Evolutionary conservation across 2,888 invertebrate genomes (phyloP), one percentile per base, ranked within the genome.

Genomic region (Nyleta sp.): DNA sequence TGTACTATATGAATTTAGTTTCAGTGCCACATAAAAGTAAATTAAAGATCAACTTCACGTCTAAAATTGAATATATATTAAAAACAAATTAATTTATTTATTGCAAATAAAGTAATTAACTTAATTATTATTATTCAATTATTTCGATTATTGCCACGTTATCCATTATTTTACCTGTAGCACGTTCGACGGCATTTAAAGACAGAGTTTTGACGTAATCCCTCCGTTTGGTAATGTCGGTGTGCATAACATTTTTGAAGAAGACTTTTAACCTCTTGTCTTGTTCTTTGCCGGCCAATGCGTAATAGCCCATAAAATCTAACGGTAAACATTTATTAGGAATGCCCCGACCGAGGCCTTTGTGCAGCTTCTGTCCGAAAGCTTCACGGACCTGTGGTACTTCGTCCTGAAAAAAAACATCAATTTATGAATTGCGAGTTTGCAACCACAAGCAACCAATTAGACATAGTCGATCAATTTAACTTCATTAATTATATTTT

Each of bases 221-320:
- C 81, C 98, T 92, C 83, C 98, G 93, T 90, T 96, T 96, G 83
- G 92, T 93, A 18, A 99, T 97, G 91, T 98, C 98, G 0, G 95
- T 94, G 81, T 95, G 93, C 94, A 98, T 96, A 91, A 95, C 97
- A 87, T 95, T 95, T 74, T 95, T 94, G 73, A 96, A 92, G 20
- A 93, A 89, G 28, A 91, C 89, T 82, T 94, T 94, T 42, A 96
- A 92, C 87, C 96, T 95, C 77, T 95, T 94, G 85, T 98, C 96
- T 7, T 95, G 94, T 91, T 99, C 98, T 80, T 96, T 94, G 0
- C 98, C 98, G 31, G 95, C 96, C 68, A 99, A 92, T 33, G 96
- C 96, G 91, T 99, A 98, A 91, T 97, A 96, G 15, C 97, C 97
- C 97, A 99, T 97, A 92, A 98, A 99, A 92, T 99, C 98, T 64